Conservation (phyloP, 2,113 vertebrate species). For the Oophaga pumilio region DNA sequence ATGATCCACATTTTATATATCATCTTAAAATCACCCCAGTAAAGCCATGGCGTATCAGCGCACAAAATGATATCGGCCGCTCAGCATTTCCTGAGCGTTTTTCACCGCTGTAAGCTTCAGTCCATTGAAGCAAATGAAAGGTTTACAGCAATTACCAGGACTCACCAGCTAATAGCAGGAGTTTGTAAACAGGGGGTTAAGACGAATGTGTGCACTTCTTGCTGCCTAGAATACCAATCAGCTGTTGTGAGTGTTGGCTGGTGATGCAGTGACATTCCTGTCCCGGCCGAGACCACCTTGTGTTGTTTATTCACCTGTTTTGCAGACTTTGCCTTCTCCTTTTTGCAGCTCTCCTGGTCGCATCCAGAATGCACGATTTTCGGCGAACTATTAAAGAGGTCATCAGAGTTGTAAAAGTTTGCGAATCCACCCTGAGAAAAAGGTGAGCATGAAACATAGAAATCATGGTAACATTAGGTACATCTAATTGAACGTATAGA, state of each 20-base stretch:
- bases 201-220: neutral
- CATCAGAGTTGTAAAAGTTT: conserved; percentile 92
- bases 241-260: neutral
- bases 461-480: no score
- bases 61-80: conserved; percentile 23
- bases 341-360: conserved; percentile 86
- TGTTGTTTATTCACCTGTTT: conserved; percentile 11
- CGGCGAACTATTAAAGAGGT: conserved; percentile 91
- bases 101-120: conserved; percentile 13
- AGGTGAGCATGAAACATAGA: conserved; percentile 70
- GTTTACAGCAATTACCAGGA: conserved; percentile 25
- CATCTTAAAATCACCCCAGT: conserved; percentile 17
- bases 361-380: conserved; percentile 93
- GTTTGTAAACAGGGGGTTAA: conserved; percentile 11
- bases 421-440: conserved; percentile 89
- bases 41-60: neutral
- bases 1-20: conserved; percentile 6
- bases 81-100: conserved; percentile 1
- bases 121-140: conserved; percentile 38
- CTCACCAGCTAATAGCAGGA: conserved; percentile 38
- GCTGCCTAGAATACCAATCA: conserved; percentile 35
- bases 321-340: conserved; percentile 59
- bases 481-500: no score
- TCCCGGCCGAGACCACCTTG: conserved; percentile 2
- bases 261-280: neutral